Evolutionary conservation across 92 coral and sea anemone genomes (phyloP).

Genomic region (Porites divaricata): DNA sequence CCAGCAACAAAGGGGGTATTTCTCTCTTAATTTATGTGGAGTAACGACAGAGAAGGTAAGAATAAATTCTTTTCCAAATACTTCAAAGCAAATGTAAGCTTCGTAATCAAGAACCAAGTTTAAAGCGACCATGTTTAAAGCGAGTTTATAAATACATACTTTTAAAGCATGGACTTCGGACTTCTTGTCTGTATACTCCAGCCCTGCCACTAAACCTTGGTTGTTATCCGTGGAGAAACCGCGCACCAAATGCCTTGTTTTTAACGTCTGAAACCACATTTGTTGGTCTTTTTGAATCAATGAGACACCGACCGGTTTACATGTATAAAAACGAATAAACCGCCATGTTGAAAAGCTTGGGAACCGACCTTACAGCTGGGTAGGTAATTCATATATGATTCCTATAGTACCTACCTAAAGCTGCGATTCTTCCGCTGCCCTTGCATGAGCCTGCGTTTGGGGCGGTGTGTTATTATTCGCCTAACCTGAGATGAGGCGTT

Average conservation of each 20-base stretch:
- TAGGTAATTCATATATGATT: too few relatives aligned
- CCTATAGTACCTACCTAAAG: too few relatives aligned
- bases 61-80: not conserved
- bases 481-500: too few relatives aligned
- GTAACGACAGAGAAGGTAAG: not conserved
- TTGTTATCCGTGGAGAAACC: slow-evolving; percentile 70
- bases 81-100: not conserved
- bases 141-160: slow-evolving; percentile 34
- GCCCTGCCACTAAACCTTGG: slow-evolving; percentile 64
- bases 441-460: not conserved
- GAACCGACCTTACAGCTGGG: slow-evolving; percentile 14
- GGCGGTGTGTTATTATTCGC: too few relatives aligned
- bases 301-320: not conserved
- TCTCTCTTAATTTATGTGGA: slow-evolving; percentile 66
- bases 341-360: slow-evolving; percentile 39
- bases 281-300: not conserved
- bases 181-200: slow-evolving; percentile 92
- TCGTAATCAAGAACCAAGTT: not conserved
- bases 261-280: slow-evolving; percentile 99
- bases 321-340: too few relatives aligned
- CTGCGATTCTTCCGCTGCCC: not conserved
- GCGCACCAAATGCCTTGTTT: slow-evolving; percentile 83
- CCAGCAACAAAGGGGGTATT: slow-evolving; percentile 81
- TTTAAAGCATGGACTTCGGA: slow-evolving; percentile 83
- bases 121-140: too few relatives aligned